These are phyloP conservation scores for Cryptus viduatorius DNA, from an alignment of 2,888 invertebrate genomes.

Conservation along the genomic window DNA sequence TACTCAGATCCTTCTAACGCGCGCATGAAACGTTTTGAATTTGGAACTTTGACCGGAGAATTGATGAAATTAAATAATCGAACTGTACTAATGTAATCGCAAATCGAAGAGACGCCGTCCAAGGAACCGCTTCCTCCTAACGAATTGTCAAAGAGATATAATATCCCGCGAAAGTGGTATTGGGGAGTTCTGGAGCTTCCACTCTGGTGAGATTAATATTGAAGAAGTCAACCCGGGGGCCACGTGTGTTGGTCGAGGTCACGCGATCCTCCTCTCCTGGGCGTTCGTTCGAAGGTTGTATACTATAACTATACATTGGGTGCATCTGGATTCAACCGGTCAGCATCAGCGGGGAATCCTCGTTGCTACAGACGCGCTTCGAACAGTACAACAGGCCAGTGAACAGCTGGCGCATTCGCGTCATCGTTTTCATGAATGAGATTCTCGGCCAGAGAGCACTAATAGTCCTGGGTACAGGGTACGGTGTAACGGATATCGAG, in stretches of 20 bases:
- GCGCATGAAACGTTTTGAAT: neutral
- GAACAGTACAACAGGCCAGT: constrained; percentile 28
- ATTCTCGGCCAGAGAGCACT: constrained; percentile 48
- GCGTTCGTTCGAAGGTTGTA: neutral
- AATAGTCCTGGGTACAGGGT: constrained; percentile 1
- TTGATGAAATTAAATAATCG: constrained; percentile 1
- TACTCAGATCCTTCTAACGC: neutral
- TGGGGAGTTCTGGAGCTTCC: constrained; percentile 9
- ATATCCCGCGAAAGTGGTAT: constrained; percentile 22
- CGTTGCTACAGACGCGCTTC: constrained; percentile 27
- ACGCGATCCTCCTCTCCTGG: constrained; percentile 37
- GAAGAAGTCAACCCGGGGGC: constrained; percentile 31
- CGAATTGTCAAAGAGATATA: neutral
- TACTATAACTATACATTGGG: constrained; percentile 21
- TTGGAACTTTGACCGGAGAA: neutral
- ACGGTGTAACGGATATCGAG: constrained; percentile 18
- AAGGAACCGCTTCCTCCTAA: neutral
- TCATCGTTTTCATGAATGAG: constrained; percentile 59
- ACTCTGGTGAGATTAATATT: constrained; percentile 43
- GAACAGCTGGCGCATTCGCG: constrained; percentile 52
- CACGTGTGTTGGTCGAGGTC: constrained; percentile 45
- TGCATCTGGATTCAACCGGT: constrained; percentile 45
- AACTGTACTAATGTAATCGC: neutral
- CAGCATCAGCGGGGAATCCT: constrained; percentile 45
- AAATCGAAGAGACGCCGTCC: neutral